Evolutionary conservation across 2,888 invertebrate species (phyloP).

Genomic region (Lasioglossum marginatum): DNA sequence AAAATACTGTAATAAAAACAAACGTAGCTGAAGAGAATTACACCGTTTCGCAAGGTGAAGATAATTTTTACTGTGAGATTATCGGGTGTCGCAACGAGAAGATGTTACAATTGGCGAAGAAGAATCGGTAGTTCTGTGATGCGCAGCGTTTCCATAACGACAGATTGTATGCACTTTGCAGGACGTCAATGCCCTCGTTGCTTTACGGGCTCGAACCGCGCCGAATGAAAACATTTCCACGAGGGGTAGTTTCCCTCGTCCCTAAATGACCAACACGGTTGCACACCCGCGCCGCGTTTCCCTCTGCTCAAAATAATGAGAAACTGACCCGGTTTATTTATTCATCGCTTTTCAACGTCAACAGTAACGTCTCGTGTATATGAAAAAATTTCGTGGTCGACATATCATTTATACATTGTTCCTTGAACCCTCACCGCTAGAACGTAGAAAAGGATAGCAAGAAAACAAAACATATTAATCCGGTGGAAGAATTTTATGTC

Average conservation of each 20-base stretch:
- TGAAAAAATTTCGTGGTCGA: neutral
- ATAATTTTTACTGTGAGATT: neutral
- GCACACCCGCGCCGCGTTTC: neutral
- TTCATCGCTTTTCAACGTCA: neutral
- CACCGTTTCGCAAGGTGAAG: neutral
- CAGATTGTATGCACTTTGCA: slow-evolving; percentile 37
- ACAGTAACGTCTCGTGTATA: neutral
- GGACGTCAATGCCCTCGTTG: slow-evolving; percentile 41
- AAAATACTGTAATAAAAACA: too few relatives aligned
- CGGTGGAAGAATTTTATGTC: too few relatives aligned
- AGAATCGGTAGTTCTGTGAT: slow-evolving; percentile 35
- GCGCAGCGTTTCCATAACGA: slow-evolving; percentile 50
- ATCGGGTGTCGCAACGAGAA: neutral
- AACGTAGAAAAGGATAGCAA: neutral
- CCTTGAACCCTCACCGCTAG: too few relatives aligned
- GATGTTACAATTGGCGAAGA: neutral
- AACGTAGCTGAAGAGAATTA: neutral
- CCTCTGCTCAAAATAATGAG: neutral
- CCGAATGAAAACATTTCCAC: neutral
- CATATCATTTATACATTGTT: too few relatives aligned
- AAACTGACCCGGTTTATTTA: neutral
- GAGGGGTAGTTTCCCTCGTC: neutral
- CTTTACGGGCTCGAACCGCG: slow-evolving; percentile 12
- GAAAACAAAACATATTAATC: neutral
- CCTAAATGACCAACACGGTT: neutral